Conservation (phyloP, 2,888 invertebrate genomes). For the Eucera pruinosa region DNA sequence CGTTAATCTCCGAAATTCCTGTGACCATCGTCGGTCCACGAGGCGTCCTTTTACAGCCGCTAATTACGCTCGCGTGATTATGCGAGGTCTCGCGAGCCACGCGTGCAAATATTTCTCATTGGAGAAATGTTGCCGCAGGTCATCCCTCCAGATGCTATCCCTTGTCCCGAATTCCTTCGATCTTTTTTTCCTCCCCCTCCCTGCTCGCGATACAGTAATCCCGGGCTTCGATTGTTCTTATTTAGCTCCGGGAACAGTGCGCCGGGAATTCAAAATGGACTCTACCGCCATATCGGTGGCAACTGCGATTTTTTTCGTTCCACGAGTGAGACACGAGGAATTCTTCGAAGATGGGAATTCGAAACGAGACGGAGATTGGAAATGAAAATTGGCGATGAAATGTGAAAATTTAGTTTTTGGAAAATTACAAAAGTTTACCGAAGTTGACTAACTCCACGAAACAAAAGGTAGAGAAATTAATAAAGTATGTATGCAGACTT, state of each 20-base stretch:
- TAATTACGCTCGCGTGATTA: slow-evolving; percentile 52
- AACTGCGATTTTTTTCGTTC: not conserved
- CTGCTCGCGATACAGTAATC: slow-evolving; percentile 13
- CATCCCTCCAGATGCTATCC: slow-evolving; percentile 18
- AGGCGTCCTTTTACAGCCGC: not conserved
- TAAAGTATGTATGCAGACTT: too few species aligned
- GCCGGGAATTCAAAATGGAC: slow-evolving; percentile 14
- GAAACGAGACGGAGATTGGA: not conserved
- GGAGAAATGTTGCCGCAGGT: slow-evolving; percentile 16
- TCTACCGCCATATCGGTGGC: not conserved
- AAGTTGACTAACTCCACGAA: too few species aligned
- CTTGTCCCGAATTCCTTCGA: slow-evolving; percentile 39
- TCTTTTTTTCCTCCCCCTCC: slow-evolving; percentile 6
- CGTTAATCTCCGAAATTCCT: slow-evolving; percentile 47
- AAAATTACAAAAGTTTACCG: too few species aligned
- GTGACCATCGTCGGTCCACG: not conserved
- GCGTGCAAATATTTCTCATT: slow-evolving; percentile 47
- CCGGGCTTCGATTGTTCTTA: slow-evolving; percentile 14
- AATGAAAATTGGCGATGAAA: too few species aligned
- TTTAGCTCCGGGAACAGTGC: slow-evolving; percentile 2
- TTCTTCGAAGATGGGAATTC: slow-evolving; percentile 8
- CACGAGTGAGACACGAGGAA: not conserved
- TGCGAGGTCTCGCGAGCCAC: slow-evolving; percentile 29
- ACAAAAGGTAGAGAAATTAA: too few species aligned
- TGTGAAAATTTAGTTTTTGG: too few species aligned